Evolutionary conservation across 2,888 invertebrate genomes (phyloP).

Genomic region (Philopedon plagiatum): DNA sequence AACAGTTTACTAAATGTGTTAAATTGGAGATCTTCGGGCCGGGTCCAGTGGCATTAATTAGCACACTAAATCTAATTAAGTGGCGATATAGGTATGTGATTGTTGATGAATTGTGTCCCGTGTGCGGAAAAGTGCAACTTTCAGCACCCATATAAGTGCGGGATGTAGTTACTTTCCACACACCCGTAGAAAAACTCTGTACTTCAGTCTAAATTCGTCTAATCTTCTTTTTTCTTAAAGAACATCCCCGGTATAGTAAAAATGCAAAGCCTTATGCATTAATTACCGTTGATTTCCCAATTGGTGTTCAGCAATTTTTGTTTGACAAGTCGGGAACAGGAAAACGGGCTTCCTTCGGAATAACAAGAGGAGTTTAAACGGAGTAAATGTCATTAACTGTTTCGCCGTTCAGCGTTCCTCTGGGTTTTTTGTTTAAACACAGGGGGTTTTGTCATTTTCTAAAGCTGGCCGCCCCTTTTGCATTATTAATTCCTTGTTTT

Average conservation of each 20-base stretch:
- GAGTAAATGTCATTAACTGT: conserved; percentile 27
- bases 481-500: conserved; percentile 9
- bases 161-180: too few species aligned
- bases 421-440: conserved; percentile 24
- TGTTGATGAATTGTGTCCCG: too few species aligned
- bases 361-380: conserved; percentile 24
- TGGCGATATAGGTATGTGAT: too few species aligned
- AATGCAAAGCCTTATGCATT: conserved; percentile 24
- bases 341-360: conserved; percentile 6
- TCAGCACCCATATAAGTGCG: too few species aligned
- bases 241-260: background rate
- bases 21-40: too few species aligned
- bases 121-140: too few species aligned
- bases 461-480: background rate
- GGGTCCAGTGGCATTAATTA: too few species aligned
- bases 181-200: too few species aligned
- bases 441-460: conserved; percentile 18
- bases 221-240: background rate
- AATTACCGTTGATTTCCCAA: conserved; percentile 31
- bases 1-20: too few species aligned
- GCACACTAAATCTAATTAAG: too few species aligned
- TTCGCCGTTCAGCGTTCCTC: conserved; percentile 3
- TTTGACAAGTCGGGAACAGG: conserved; percentile 19
- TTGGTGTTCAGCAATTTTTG: conserved; percentile 33
- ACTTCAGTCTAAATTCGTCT: too few species aligned